Base-by-base conservation (phyloP, 2,888 invertebrate species). In the Silvanus unidentatus region DNA sequence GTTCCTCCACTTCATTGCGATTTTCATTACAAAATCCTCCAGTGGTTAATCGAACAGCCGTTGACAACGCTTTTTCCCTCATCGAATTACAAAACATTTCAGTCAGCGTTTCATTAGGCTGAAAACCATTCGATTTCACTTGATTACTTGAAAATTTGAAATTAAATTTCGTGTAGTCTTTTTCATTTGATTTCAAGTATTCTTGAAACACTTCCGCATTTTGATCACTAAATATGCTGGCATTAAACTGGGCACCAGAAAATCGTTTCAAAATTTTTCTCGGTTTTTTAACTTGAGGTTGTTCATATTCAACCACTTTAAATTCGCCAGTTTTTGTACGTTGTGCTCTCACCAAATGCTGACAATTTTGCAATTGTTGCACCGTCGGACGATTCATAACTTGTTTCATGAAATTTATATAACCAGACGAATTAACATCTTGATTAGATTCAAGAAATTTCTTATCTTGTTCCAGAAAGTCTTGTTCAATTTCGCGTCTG, bases 301-400 rank as follows among this genome's bases (percentile, higher is more conserved):
- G 3, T 6, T 37, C 37, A 13, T 13, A 9, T 15, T 10, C 10
- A 3, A 37, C 4, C 6, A 62, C 57, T 39, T 64, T 51, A 5
- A 65, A 48, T 5, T 67, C 68, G n/a, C 56, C 52, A 37, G 2
- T 16, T 5, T 48, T 39, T 0, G 65, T 68, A 49, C 58, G 64
- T 13, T 58, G 53, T 12, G 62, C 47, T 2, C 57, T 48, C 1
- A 62, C 67, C 34, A 69, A 40, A 43, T 64, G 60, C 35, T 62
- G 57, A 2, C 56, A 50, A 30, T 60, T 52, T 45, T 62, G 60
- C 11, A 69, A 49, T 42, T 69, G 68, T 32, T 54, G 51, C 0
- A 66, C 56, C 3, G 59, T 56, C 1, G 69, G 69, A 15, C 66
- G 54, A 16, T 64, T 69, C 36, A 62, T 43, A 12, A 61, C 40